Percentiles rank a stretch among this genome's conserved stretches.
phyloP scores from a whole-genome alignment of 1,140 invertebrate genomes.

The Plectrocnemia conspersa region DNA sequence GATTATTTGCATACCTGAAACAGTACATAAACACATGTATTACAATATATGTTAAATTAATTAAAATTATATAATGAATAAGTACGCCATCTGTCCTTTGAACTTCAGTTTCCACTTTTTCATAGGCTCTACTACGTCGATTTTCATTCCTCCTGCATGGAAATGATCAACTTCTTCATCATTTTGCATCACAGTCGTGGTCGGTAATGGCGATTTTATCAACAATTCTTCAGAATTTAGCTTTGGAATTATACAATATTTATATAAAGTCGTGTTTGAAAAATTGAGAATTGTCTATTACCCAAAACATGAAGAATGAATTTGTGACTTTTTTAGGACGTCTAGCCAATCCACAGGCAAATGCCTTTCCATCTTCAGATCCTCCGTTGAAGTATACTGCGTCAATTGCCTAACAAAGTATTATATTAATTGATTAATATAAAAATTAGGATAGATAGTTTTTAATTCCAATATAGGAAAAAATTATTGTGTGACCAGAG shows the following conservation, averaged over 20 bases:
- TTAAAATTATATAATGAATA: neutral
- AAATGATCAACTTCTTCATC: conserved; percentile 50
- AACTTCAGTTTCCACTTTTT: conserved; percentile 61
- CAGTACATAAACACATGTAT: neutral
- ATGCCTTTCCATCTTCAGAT: conserved; percentile 46
- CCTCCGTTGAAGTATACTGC: conserved; percentile 57
- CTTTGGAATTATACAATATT: conserved; percentile 23
- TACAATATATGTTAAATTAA: conserved; percentile 1
- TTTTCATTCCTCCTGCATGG: conserved; percentile 56
- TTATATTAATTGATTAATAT: conserved; percentile 5
- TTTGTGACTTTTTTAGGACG: conserved; percentile 48
- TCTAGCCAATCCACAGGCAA: conserved; percentile 52
- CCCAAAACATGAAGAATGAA: conserved; percentile 54
- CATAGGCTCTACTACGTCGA: conserved; percentile 59
- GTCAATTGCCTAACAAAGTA: conserved; percentile 51
- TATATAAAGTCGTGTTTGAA: neutral
- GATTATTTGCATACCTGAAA: conserved; percentile 38
- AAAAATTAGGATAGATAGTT: neutral
- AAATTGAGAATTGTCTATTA: conserved; percentile 35
- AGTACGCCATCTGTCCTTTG: conserved; percentile 59
- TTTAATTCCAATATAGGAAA: conserved; percentile 1
- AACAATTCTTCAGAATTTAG: conserved; percentile 58
- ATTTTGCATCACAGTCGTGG: conserved; percentile 55
- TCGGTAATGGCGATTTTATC: conserved; percentile 57
- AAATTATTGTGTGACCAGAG: conserved; percentile 27